A percentile compares a stretch with the other conserved stretches of the same genome.
These are phyloP conservation scores for Cassiopea xamachana DNA, from an alignment of 30 jellyfish, hydroid and myxozoan genomes.

Conservation along the genomic window DNA sequence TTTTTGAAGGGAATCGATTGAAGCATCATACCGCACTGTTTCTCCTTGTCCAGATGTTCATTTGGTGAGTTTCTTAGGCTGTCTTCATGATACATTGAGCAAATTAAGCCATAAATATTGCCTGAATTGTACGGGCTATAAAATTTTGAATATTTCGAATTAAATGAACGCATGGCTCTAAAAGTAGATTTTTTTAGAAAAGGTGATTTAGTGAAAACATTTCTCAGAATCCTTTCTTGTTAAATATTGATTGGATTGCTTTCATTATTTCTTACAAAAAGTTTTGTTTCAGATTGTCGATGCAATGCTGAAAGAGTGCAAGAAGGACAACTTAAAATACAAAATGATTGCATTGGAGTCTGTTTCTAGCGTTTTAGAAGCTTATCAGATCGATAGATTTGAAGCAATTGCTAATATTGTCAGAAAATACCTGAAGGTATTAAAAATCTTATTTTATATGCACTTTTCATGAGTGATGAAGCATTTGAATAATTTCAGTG, in stretches of 20 bases:
- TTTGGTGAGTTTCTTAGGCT: slow-evolving; percentile 19
- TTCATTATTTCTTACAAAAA: background rate
- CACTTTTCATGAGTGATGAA: background rate
- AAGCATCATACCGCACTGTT: slow-evolving; percentile 18
- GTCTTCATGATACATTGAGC: background rate
- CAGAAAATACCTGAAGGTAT: slow-evolving; percentile 48
- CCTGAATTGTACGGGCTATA: no score
- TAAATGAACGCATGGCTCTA: no score
- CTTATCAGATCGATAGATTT: slow-evolving; percentile 61
- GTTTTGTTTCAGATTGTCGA: slow-evolving; percentile 57
- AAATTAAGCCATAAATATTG: no score
- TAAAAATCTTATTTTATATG: background rate
- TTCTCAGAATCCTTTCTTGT: no score
- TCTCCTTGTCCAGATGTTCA: slow-evolving; percentile 48
- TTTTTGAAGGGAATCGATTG: slow-evolving; percentile 58
- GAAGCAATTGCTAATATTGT: slow-evolving; percentile 49
- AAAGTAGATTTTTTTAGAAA: no score
- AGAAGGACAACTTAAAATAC: slow-evolving; percentile 60
- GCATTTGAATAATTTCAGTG: no score
- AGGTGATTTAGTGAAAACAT: no score
- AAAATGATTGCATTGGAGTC: slow-evolving; percentile 75
- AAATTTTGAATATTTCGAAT: no score
- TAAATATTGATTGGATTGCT: no score
- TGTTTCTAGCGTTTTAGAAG: slow-evolving; percentile 48
- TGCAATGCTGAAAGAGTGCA: slow-evolving; percentile 79